Base-by-base conservation (phyloP, 2,888 invertebrate species). In the Cryptus armator region DNA sequence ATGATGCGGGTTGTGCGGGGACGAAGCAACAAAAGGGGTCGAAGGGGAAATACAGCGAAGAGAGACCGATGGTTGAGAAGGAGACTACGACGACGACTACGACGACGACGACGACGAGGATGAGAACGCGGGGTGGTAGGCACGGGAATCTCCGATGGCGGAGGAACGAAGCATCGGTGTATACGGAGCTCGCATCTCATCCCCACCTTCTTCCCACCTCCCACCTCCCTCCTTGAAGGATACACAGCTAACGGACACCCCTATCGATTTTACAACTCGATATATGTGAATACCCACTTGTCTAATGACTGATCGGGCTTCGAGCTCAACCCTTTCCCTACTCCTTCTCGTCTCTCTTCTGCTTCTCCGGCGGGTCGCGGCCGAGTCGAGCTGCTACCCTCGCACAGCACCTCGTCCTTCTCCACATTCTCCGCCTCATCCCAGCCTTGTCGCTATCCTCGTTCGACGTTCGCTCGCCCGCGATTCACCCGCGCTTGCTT, bases 221-320 rank as follows among this genome's bases (percentile, higher is more conserved):
- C 56, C 68, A 14, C 72, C 66, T 81, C 86, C 79, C 90, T 92
- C 92, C 93, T 93, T 93, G 92, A 90, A 92, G 93, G 92, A 93
- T 93, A 93, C 93, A 91, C 91, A 91, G 90, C 92, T 91, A 93
- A 93, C 92, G 93, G 93, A 93, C 93, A 93, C 92, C 93, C 93
- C 93, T 93, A 93, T 93, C 93, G 93, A 93, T 93, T 93, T 93
- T 93, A 93, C 93, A 93, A 93, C 92, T 93, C 93, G 93, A 93
- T 93, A 93, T 93, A 93, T 92, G 92, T 91, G 92, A 93, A 92
- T 93, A 93, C 93, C 93, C 93, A 93, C 93, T 93, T 93, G 93
- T 93, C 93, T 93, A 93, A 93, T 93, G 93, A 93, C 93, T 93
- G 93, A 93, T 93, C 93, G 93, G 91, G 92, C 93, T 92, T 92